Evolutionary conservation across 2,797 vertebrate species (phyloP).

Genomic region (Sparidentex hasta): DNA sequence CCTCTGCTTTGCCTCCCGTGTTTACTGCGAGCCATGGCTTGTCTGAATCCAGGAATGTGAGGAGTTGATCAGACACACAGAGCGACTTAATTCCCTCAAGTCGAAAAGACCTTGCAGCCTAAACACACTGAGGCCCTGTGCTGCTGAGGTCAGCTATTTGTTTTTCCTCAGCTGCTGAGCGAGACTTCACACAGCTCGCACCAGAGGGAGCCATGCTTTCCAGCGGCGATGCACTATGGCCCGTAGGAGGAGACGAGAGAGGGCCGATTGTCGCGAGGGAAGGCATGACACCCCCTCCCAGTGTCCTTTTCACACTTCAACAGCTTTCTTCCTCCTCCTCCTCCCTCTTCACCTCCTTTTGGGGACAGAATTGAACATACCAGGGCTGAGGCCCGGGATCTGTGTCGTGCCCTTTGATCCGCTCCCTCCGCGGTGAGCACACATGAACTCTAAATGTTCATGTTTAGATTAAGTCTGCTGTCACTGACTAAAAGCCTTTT

Average conservation of each 20-base stretch:
- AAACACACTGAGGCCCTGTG: slow-evolving; percentile 84
- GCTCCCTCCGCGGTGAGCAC: slow-evolving; percentile 42
- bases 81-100: slow-evolving; percentile 76
- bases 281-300: slow-evolving; percentile 59
- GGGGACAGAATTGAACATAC: slow-evolving; percentile 52
- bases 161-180: slow-evolving; percentile 82
- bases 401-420: slow-evolving; percentile 45
- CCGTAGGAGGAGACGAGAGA: slow-evolving; percentile 67
- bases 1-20: slow-evolving; percentile 59
- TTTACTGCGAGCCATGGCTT: slow-evolving; percentile 76
- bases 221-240: slow-evolving; percentile 75
- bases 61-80: slow-evolving; percentile 75
- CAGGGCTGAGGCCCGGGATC: slow-evolving; percentile 39
- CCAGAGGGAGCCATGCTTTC: slow-evolving; percentile 78
- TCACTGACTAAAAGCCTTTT: slow-evolving; percentile 41
- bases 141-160: slow-evolving; percentile 80
- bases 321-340: slow-evolving; percentile 68
- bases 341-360: slow-evolving; percentile 57
- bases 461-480: slow-evolving; percentile 52
- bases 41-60: slow-evolving; percentile 81
- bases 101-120: slow-evolving; percentile 72
- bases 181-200: slow-evolving; percentile 79
- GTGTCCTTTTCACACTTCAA: slow-evolving; percentile 76
- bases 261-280: slow-evolving; percentile 62
- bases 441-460: slow-evolving; percentile 42